Base-by-base conservation (phyloP, 2,113 vertebrate species). In the Pluvianellus socialis region DNA sequence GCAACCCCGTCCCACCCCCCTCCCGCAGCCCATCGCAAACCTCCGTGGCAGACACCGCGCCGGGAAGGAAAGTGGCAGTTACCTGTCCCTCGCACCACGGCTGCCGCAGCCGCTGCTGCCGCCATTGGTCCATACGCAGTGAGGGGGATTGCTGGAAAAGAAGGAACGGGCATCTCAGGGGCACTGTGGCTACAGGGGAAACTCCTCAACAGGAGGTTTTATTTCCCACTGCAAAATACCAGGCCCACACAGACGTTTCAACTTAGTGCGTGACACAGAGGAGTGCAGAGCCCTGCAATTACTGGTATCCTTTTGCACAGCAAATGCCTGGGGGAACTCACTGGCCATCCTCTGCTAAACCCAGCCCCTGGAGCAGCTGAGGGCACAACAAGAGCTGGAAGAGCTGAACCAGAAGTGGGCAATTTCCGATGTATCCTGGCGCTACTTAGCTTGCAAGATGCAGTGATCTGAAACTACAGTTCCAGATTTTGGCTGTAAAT, bases 91-190 rank as follows among this genome's bases (percentile, higher is more conserved):
- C 99, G 98, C 96, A 99, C 99, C 91, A 99, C 99, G 20, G 99
- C 99, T 0, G 99, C 99, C 0, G 99, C 99, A 0, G 99, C 99
- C 0, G 99, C 99, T 0, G 99, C 99, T 0, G 99, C 99, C 0
- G 99, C 99, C 99, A 99, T 99, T 33, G 99, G 99, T 98, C 99
- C 99, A 4, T 99, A 99, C 3, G 99, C 99, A 40, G 99, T 99
- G 96, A 99, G 99, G 94, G 99, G 99, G 94, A 99, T 99, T 84
- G 99, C 99, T 99, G 91, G 23, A 98, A 98, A 79, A 95, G 58
- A 98, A 94, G 76, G 74, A 53, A 50, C 3, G 18, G 59, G 49
- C 24, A 53, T 10, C 68, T 98, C 65, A 96, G 90, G 22, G 73
- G 35, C 67, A 11, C 56, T 38, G 47, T 13, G 73, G 38, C 67